Percentiles rank a stretch among this genome's conserved stretches.
phyloP scores from a whole-genome alignment of 2,888 invertebrate genomes.

The Megastigmus dorsalis region DNA sequence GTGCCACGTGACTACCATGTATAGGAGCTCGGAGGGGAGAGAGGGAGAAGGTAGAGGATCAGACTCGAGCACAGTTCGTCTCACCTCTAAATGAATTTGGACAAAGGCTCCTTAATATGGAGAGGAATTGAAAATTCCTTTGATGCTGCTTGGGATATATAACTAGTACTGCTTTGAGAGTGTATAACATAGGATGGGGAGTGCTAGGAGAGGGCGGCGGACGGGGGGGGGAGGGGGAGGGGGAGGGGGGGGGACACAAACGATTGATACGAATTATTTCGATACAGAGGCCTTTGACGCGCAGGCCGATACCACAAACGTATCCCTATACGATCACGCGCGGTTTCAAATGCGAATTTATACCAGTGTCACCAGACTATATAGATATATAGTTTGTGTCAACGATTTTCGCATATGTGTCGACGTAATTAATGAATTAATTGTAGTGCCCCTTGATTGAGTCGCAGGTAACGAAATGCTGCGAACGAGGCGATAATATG shows the following conservation, averaged over 20 bases:
- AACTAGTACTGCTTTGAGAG: too few species aligned
- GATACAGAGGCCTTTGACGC: slow-evolving; percentile 1
- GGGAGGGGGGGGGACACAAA: too few species aligned
- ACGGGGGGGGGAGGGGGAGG: too few species aligned
- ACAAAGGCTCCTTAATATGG: slow-evolving; percentile 5
- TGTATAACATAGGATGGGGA: too few species aligned
- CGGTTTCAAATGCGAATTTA: background rate
- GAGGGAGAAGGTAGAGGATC: too few species aligned
- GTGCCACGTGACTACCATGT: too few species aligned
- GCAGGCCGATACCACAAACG: background rate
- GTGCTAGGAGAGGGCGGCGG: too few species aligned
- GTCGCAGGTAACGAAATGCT: background rate
- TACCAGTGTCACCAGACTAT: background rate
- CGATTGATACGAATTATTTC: too few species aligned
- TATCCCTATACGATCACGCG: background rate
- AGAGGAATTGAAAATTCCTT: slow-evolving; percentile 23
- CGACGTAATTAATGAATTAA: slow-evolving; percentile 7
- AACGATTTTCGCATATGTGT: background rate
- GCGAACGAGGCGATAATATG: too few species aligned
- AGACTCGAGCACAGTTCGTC: background rate
- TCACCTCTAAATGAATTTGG: slow-evolving; percentile 18
- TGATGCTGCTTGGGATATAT: too few species aligned
- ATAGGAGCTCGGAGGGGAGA: too few species aligned
- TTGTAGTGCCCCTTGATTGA: background rate
- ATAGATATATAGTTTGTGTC: too few species aligned